Percentiles rank a stretch among this genome's conserved stretches.
phyloP scores from a whole-genome alignment of 2,888 invertebrate species.

The Oligia fasciuncula region DNA sequence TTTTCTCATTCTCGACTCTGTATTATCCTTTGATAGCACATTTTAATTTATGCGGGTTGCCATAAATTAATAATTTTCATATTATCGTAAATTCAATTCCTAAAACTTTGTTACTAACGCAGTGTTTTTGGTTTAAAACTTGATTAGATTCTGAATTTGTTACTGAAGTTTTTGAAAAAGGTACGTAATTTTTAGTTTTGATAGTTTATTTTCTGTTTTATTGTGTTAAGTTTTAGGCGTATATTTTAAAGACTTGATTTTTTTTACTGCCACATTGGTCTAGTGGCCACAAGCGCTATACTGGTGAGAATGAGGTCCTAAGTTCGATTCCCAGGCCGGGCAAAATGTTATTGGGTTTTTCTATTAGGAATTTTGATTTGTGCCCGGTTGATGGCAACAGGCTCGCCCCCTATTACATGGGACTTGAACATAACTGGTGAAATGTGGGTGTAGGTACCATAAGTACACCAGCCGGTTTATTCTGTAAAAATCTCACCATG shows the following conservation, averaged over 20 bases:
- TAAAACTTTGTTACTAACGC: constrained; percentile 60
- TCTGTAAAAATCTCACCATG: too few relatives aligned
- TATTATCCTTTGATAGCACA: constrained; percentile 68
- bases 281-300: not conserved
- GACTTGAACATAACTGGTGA: not conserved
- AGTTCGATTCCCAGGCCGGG: not conserved
- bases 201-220: not conserved
- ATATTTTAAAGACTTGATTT: not conserved
- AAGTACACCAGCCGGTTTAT: too few relatives aligned
- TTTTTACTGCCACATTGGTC: not conserved
- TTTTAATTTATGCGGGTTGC: constrained; percentile 74
- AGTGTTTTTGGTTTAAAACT: constrained; percentile 43
- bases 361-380: not conserved
- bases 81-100: constrained; percentile 59
- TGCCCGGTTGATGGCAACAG: not conserved
- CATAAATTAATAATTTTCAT: constrained; percentile 61
- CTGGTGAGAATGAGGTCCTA: not conserved
- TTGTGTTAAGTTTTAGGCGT: not conserved
- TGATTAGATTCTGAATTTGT: constrained; percentile 35
- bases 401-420: not conserved
- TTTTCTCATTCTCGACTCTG: constrained; percentile 67
- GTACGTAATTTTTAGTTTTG: not conserved
- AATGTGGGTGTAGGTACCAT: not conserved
- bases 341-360: not conserved
- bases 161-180: constrained; percentile 12